A percentile compares a stretch with the other conserved stretches of the same genome.
These are phyloP conservation scores for Mesorhabditis sp. DNA, from an alignment of 2,888 invertebrate genomes.

Conservation along the genomic window DNA sequence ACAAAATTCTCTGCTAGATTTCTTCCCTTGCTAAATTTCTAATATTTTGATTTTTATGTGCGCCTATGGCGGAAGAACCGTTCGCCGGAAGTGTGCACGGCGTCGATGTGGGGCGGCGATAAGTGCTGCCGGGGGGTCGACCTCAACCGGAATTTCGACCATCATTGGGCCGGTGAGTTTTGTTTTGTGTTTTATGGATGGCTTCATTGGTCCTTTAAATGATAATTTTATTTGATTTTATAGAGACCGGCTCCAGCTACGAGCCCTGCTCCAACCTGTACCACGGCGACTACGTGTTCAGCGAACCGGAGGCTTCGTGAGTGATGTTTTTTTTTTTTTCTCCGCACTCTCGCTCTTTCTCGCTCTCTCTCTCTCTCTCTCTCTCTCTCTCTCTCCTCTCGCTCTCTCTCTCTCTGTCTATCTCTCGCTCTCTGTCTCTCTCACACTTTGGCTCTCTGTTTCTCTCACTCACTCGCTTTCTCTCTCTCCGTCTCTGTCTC, in stretches of 20 bases:
- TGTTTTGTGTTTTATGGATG: background rate
- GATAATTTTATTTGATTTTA: constrained; percentile 2
- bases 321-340: background rate
- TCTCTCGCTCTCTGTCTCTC: constrained; percentile 26
- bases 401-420: constrained; percentile 23
- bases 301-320: constrained; percentile 55
- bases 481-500: background rate
- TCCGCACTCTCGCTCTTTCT: background rate
- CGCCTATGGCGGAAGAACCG: constrained; percentile 58
- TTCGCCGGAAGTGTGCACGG: constrained; percentile 47
- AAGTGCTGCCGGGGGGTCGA: constrained; percentile 57
- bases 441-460: no score
- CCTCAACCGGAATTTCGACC: constrained; percentile 57
- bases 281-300: constrained; percentile 53
- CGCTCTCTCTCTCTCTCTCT: background rate
- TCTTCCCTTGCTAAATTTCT: no score
- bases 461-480: background rate
- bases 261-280: constrained; percentile 57
- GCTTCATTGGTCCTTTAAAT: background rate
- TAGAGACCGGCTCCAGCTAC: constrained; percentile 52
- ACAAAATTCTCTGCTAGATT: no score
- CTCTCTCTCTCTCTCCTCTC: constrained; percentile 11
- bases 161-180: constrained; percentile 46
- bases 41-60: constrained; percentile 18
- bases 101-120: constrained; percentile 45